These are phyloP conservation scores for Silurus aristotelis DNA, from an alignment of 2,797 vertebrate species.

Conservation along the genomic window DNA sequence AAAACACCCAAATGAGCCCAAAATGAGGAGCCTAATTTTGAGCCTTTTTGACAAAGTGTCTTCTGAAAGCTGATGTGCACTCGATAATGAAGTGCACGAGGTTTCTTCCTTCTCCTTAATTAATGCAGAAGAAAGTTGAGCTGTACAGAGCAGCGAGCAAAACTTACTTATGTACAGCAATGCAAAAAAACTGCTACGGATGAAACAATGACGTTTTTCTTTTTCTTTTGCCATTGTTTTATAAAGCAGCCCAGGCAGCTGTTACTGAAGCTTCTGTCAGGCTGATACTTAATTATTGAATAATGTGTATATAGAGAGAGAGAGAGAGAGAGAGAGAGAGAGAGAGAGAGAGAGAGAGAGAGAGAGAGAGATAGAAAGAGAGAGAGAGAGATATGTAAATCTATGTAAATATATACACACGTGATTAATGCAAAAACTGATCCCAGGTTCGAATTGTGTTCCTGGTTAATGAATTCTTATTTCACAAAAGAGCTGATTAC, in stretches of 20 bases:
- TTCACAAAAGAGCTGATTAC: neutral
- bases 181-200: neutral
- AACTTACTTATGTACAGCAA: neutral
- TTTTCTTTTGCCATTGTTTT: neutral
- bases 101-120: slow-evolving; percentile 7
- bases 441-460: neutral
- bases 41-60: slow-evolving; percentile 21
- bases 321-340: neutral
- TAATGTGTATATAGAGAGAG: neutral
- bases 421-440: neutral
- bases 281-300: neutral
- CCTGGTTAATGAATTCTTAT: neutral
- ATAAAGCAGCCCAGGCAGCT: neutral
- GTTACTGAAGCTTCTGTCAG: neutral
- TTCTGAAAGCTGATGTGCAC: slow-evolving; percentile 24
- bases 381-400: neutral
- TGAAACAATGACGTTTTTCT: neutral
- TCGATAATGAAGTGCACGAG: slow-evolving; percentile 28
- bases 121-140: slow-evolving; percentile 6
- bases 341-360: too few species aligned
- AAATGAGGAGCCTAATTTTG: slow-evolving; percentile 21
- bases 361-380: neutral
- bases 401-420: neutral
- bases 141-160: neutral
- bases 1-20: slow-evolving; percentile 12